Evolutionary conservation across 2,888 invertebrate genomes (phyloP).

Genomic region (Nysson spinosus): DNA sequence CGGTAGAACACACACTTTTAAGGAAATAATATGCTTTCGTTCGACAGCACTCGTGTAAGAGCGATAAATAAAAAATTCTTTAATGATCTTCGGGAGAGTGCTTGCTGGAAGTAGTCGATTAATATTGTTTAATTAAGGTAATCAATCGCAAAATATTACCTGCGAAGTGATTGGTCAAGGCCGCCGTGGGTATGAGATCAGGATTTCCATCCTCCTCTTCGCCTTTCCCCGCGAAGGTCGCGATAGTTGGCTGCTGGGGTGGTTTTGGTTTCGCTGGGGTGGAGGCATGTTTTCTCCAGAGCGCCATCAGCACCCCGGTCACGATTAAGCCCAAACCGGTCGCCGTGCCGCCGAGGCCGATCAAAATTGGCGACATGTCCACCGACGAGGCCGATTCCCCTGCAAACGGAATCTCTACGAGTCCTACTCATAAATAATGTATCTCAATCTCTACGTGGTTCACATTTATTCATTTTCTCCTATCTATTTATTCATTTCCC

Average conservation of each 20-base stretch:
- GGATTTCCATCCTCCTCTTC: conserved; percentile 75
- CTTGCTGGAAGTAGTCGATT: too few relatives aligned
- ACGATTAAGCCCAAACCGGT: conserved; percentile 75
- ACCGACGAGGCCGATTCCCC: conserved; percentile 72
- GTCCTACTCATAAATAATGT: conserved; percentile 29
- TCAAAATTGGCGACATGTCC: conserved; percentile 75
- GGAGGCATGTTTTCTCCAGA: conserved; percentile 74
- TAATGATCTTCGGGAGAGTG: too few relatives aligned
- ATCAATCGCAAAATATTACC: too few relatives aligned
- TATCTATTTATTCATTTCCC: background rate
- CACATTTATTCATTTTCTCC: background rate
- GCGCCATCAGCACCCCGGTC: conserved; percentile 75
- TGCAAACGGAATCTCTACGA: conserved; percentile 52
- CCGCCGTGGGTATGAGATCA: conserved; percentile 75
- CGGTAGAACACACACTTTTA: too few relatives aligned
- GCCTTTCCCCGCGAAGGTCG: conserved; percentile 68
- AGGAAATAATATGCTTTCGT: too few relatives aligned
- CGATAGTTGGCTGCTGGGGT: conserved; percentile 68
- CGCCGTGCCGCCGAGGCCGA: conserved; percentile 74
- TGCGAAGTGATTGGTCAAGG: conserved; percentile 71
- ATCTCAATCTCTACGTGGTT: conserved; percentile 6
- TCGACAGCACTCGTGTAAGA: too few relatives aligned
- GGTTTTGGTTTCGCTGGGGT: conserved; percentile 67
- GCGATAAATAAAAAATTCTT: too few relatives aligned
- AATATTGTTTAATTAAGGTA: too few relatives aligned